Base-by-base conservation (phyloP, 2,797 vertebrate genomes). In the Gephyroberyx darwinii region DNA sequence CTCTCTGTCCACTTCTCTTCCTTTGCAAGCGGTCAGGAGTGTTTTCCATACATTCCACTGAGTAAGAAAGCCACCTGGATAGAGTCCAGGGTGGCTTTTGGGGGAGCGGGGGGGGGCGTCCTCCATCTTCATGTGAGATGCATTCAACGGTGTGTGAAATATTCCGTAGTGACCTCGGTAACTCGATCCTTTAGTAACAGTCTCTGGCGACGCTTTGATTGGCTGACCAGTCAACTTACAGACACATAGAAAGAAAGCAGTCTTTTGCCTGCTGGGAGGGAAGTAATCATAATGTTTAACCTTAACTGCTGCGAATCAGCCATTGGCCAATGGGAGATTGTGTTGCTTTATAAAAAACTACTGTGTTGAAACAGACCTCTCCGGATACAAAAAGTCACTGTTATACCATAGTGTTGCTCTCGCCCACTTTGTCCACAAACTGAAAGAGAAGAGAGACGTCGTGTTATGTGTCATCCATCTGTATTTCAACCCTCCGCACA, bases 371-470 rank as follows among this genome's bases (percentile, higher is more conserved):
- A 91, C 70, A 85, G 86, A 85, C 75, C 85, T 55, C 53, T 51
- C 66, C 37, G 52, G 61, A 26, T 78, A 91, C 78, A 88, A 84
- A 84, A 70, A 71, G 90, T 93, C 71, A 81, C 69, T 89, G 92
- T 95, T 96, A 98, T 94, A 99, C 97, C 97, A 99, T 98, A 85
- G 94, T 97, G 96, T 96, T 98, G 94, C 97, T 96, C 90, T 98
- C 97, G 81, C 95, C 94, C 86, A 89, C 94, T 94, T 95, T 96
- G 94, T 98, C 97, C 94, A 95, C 96, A 75, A 96, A 96, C 97
- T 99, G 94, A 50, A 88, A 87, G 76, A 81, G 73, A 86, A 77
- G 50, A 66, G 52, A 85, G 70, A 81, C 45, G 78, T 0, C 0
- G 20, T 19, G 63, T 75, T 61, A 55, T 31, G 7, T 3, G 12